Base-by-base conservation (phyloP, 2,888 invertebrate genomes). In the Luperina testacea region DNA sequence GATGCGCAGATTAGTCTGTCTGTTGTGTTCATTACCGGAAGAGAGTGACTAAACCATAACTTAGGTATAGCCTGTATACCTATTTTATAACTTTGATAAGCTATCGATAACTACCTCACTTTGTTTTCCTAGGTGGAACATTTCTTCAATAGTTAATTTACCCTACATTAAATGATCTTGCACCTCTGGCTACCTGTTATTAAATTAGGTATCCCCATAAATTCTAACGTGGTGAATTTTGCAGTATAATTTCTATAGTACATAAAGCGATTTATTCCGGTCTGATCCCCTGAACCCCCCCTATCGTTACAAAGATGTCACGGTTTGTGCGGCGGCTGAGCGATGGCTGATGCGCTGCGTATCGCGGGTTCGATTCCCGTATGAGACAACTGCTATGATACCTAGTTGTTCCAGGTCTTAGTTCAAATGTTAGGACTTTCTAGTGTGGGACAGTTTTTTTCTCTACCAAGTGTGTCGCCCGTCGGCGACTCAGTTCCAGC, bases 21-120 rank as follows among this genome's bases (percentile, higher is more conserved):
- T 53, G 78, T 85, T 83, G 90, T 70, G 77, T 87, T 88, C 90
- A 91, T 93, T 92, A 92, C 85, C 87, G 85, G 89, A 90, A 86
- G 90, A 92, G 92, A 91, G 91, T 92, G 68, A 84, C 71, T 71
- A 61, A 71, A 72, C 67, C 71, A 51, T 61, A 38, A 81, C 70
- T 80, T 72, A 84, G 15, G 24, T 45, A 13, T 4, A 48, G 0
- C 38, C 38, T 6, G 38, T 38, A 69, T 24, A 61, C 32, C 32
- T 32, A 32, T 63, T 70, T 73, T 24, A 57, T 72, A 72, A 68
- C 51, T 72, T 64, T 53, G 27, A 65, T 84, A 42, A 61, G 68
- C 15, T 42, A 68, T 82, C 70, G 38, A 74, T 57, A 67, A 27
- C 53, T 70, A 42, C 15, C 24, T 13, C 24, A 32, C 6, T 27